Evolutionary conservation across 2,113 vertebrate genomes (phyloP), one percentile per base, ranked within the genome.

Genomic region (Stigmatopora argus): DNA sequence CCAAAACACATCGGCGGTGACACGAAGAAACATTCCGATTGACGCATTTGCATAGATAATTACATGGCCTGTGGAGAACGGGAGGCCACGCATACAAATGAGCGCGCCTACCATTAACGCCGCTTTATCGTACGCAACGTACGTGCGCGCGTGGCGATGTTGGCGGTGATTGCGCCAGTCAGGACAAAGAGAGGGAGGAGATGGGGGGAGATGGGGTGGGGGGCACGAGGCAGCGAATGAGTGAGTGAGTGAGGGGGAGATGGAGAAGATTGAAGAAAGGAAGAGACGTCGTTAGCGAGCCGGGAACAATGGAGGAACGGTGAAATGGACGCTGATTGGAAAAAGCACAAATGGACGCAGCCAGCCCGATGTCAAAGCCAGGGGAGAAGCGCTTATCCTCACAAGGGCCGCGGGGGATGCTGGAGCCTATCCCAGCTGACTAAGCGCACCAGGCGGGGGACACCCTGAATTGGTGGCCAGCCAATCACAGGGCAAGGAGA

Each of bases 121-220:
- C 19, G 51, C 51, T 18, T 19, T 52, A 21, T 23, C 3, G 51
- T 23, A 12, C 21, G 19, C 19, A 2, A 23, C n/a, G 7, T n/a
- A 49, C 26, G 26, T n/a, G 48, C 35, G 35, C 35, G 35, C 1
- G 48, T n/a, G 48, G 48, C 48, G 48, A 19, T n/a, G 18, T 8
- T 7, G 18, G 7, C 48, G 3, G 19, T 13, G 51, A 53, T 53
- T 53, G 19, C 11, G 12, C 51, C 67, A 82, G 73, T 72, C 73
- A 66, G 83, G 83, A 88, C 83, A 86, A 82, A 85, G 85, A 73
- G 85, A 78, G 81, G 73, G 79, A 82, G 78, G 72, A 74, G 81
- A 80, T n/a, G 65, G 77, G 61, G 34, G 48, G 48, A 34, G 52
- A 51, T 67, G 59, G 78, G 7, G n/a, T n/a, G 48, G n/a, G 18